Conservation (phyloP, 2,113 vertebrate species). For the Hymenochirus boettgeri region DNA sequence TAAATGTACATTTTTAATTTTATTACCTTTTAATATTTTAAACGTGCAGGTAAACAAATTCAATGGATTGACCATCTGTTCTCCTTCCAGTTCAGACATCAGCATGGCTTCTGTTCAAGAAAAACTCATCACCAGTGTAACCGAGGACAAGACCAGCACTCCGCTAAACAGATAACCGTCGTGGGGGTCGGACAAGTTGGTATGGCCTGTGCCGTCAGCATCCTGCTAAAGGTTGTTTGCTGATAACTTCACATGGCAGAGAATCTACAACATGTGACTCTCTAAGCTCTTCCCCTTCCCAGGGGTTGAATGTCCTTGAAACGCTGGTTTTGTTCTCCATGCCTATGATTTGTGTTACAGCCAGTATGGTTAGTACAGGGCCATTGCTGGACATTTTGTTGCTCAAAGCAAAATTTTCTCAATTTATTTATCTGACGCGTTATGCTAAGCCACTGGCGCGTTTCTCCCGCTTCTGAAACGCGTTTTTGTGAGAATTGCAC, state of each 20-base stretch:
- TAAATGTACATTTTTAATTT: too few relatives aligned
- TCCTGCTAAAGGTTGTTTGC: slow-evolving; percentile 59
- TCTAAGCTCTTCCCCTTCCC: neutral
- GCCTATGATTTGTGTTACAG: too few relatives aligned
- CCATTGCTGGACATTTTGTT: too few relatives aligned
- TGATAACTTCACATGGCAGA: neutral
- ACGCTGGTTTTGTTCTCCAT: neutral
- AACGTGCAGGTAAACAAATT: too few relatives aligned
- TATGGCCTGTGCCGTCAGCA: slow-evolving; percentile 89
- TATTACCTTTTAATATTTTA: too few relatives aligned
- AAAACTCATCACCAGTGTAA: slow-evolving; percentile 75
- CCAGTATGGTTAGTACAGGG: too few relatives aligned
- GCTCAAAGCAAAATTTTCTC: too few relatives aligned
- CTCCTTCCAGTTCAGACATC: slow-evolving; percentile 38
- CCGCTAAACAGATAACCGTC: slow-evolving; percentile 86
- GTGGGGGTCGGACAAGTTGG: slow-evolving; percentile 93
- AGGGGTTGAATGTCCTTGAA: neutral
- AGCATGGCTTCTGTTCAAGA: slow-evolving; percentile 84
- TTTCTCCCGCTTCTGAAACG: too few relatives aligned
- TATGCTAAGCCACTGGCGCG: too few relatives aligned
- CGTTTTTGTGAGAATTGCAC: too few relatives aligned
- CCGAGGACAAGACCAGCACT: slow-evolving; percentile 15
- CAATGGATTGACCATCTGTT: too few relatives aligned
- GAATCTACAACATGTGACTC: neutral
- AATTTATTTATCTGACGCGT: too few relatives aligned